Percentiles rank a stretch among this genome's conserved stretches.
Evolutionary conservation across 2,888 invertebrate species (phyloP).

Genomic region (Orthonevra nobilis): DNA sequence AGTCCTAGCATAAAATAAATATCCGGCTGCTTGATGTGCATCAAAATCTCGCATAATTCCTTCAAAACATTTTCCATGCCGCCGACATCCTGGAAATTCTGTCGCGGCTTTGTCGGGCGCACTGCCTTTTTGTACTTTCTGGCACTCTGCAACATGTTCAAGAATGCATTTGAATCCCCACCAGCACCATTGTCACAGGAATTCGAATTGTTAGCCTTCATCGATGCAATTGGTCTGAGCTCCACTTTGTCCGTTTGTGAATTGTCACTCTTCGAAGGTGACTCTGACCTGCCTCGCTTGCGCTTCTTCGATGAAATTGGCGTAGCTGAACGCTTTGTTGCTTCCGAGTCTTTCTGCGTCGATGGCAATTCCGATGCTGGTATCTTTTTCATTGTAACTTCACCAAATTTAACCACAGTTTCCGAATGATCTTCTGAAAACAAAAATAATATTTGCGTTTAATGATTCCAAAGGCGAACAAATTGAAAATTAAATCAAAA

Average conservation of each 20-base stretch:
- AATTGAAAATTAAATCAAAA: too few relatives aligned
- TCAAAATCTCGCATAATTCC: slow-evolving; percentile 87
- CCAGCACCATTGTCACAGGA: slow-evolving; percentile 6
- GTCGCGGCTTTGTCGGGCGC: slow-evolving; percentile 72
- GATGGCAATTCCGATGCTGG: slow-evolving; percentile 58
- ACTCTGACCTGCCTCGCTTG: slow-evolving; percentile 51
- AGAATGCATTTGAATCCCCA: not conserved
- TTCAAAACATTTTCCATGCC: slow-evolving; percentile 88
- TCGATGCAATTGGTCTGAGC: slow-evolving; percentile 64
- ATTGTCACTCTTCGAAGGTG: slow-evolving; percentile 80
- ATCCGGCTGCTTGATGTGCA: slow-evolving; percentile 94
- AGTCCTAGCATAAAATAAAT: slow-evolving; percentile 92
- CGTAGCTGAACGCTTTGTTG: slow-evolving; percentile 73
- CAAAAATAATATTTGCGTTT: too few relatives aligned
- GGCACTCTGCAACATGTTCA: slow-evolving; percentile 63
- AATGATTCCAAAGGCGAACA: too few relatives aligned
- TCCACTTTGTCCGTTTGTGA: slow-evolving; percentile 80
- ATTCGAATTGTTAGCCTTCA: not conserved
- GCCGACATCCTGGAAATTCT: slow-evolving; percentile 84
- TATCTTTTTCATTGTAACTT: slow-evolving; percentile 75
- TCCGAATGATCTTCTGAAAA: not conserved
- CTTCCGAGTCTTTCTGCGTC: slow-evolving; percentile 72
- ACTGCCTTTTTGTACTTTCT: slow-evolving; percentile 76
- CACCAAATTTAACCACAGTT: slow-evolving; percentile 48
- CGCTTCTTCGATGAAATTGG: slow-evolving; percentile 38